These are phyloP conservation scores for Xiphophorus birchmanni DNA, from an alignment of 2,797 vertebrate genomes.

Conservation along the genomic window DNA sequence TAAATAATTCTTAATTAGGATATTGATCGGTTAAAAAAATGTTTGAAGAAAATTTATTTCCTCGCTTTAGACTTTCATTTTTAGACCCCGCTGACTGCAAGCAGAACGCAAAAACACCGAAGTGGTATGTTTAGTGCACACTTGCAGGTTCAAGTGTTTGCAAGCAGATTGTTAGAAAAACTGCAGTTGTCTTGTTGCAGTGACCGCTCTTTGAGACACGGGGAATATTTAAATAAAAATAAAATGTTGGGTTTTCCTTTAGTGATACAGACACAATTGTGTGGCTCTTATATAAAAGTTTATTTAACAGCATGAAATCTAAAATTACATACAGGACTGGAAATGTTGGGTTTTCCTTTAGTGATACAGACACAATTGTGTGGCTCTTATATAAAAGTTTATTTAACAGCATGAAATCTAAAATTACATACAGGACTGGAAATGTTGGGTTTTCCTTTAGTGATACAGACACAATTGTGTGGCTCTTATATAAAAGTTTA, in stretches of 20 bases:
- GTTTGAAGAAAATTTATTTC: slow-evolving; percentile 49
- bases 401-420: slow-evolving; percentile 28
- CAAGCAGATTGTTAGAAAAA: slow-evolving; percentile 21
- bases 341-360: neutral
- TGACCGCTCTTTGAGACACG: slow-evolving; percentile 3
- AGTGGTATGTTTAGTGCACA: slow-evolving; percentile 61
- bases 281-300: slow-evolving; percentile 16
- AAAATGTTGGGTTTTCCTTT: slow-evolving; percentile 1
- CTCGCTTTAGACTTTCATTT: slow-evolving; percentile 52
- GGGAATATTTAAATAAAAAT: slow-evolving; percentile 15
- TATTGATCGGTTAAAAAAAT: slow-evolving; percentile 44
- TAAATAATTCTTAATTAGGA: slow-evolving; percentile 58
- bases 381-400: slow-evolving; percentile 18
- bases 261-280: slow-evolving; percentile 30
- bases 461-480: slow-evolving; percentile 30
- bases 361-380: slow-evolving; percentile 33
- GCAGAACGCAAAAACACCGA: slow-evolving; percentile 48
- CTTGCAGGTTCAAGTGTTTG: slow-evolving; percentile 77
- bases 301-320: slow-evolving; percentile 32
- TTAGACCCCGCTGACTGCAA: slow-evolving; percentile 47
- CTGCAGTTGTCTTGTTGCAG: slow-evolving; percentile 15
- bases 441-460: slow-evolving; percentile 1
- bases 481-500: slow-evolving; percentile 24
- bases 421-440: no score
- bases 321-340: no score